Conservation (phyloP, 2,888 invertebrate genomes). For the Drosophila nigritarsus region DNA sequence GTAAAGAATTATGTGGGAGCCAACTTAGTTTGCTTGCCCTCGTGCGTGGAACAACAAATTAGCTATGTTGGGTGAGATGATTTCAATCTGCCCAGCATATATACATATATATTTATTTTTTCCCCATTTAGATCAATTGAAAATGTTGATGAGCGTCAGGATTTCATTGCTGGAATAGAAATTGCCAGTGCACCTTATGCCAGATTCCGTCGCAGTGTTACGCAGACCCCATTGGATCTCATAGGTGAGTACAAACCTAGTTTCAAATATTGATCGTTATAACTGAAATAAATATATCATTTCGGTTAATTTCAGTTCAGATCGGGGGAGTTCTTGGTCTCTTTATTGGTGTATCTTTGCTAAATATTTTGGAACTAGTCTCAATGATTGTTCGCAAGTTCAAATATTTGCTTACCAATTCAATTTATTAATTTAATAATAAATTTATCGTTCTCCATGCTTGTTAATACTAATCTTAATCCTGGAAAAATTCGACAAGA, state of each 20-base stretch:
- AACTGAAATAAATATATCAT: not conserved
- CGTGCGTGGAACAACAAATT: conserved; percentile 74
- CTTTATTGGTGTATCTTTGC: conserved; percentile 62
- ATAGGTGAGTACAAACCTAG: conserved; percentile 48
- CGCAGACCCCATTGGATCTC: conserved; percentile 72
- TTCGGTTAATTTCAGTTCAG: conserved; percentile 56
- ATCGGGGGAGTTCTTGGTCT: conserved; percentile 75
- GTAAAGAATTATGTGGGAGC: conserved; percentile 62
- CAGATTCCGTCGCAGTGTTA: conserved; percentile 67
- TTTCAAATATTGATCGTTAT: not conserved
- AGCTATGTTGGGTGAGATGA: conserved; percentile 67
- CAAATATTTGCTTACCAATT: not conserved
- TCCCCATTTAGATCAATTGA: conserved; percentile 51
- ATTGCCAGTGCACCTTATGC: conserved; percentile 64
- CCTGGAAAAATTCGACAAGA: not conserved
- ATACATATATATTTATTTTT: not conserved
- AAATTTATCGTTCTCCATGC: not conserved
- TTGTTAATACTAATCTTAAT: not conserved
- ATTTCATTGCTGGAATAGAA: conserved; percentile 52
- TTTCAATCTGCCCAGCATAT: not conserved
- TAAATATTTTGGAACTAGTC: conserved; percentile 56
- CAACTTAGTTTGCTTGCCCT: conserved; percentile 69
- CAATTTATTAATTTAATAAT: too few species aligned
- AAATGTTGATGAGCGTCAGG: conserved; percentile 5
- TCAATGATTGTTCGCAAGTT: conserved; percentile 18